Conservation (phyloP, 2,797 vertebrate species). For the Ispidina picta region DNA sequence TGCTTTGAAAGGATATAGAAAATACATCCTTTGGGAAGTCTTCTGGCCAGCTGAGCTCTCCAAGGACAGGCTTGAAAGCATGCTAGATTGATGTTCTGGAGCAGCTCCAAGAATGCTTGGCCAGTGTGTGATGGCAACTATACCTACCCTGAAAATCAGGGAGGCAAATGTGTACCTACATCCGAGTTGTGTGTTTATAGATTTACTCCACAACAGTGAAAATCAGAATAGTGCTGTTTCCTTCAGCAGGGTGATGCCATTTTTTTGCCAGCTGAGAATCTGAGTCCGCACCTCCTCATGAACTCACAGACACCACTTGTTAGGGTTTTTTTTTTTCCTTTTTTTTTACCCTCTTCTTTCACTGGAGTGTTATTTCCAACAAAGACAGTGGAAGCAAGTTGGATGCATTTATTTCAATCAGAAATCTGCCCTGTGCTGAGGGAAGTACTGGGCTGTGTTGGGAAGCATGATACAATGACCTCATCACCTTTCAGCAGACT, state of each 20-base stretch:
- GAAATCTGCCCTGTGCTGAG: accelerated
- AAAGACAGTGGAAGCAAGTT: background rate
- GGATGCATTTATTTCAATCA: background rate
- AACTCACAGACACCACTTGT: background rate
- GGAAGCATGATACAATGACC: background rate
- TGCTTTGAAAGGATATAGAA: background rate
- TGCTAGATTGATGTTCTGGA: background rate
- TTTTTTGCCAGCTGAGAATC: background rate
- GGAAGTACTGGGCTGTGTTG: background rate
- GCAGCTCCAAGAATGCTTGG: background rate
- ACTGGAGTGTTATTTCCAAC: background rate
- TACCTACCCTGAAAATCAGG: background rate
- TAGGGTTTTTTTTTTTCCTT: no score
- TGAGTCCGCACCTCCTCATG: background rate
- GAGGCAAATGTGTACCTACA: background rate
- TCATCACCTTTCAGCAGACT: background rate
- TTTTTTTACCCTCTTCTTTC: accelerated
- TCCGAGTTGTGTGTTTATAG: background rate
- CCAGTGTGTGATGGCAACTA: background rate
- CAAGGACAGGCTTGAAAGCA: background rate
- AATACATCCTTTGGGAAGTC: background rate
- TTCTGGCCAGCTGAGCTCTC: constrained; percentile 2
- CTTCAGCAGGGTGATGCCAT: background rate
- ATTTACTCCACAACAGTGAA: background rate
- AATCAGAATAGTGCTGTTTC: background rate